Conservation (phyloP, 2,797 vertebrate genomes). For the Echeneis naucrates region DNA sequence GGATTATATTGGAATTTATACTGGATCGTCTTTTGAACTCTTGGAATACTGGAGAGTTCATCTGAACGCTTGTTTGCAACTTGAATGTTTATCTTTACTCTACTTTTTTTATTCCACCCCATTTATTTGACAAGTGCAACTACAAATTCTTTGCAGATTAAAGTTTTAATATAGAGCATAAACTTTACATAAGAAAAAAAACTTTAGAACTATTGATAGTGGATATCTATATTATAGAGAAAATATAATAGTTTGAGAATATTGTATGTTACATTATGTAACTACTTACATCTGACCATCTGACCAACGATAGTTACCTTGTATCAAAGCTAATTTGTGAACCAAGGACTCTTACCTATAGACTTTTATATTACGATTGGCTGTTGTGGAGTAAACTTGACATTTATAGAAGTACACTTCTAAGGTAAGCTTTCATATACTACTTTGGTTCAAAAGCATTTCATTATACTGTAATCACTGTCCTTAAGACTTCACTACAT, state of each 20-base stretch:
- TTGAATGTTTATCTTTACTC: background rate
- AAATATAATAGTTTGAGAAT: no score
- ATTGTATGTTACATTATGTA: background rate
- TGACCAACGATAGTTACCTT: no score
- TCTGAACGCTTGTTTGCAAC: background rate
- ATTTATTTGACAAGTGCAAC: background rate
- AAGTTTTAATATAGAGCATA: background rate
- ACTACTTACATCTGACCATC: no score
- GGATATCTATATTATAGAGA: background rate
- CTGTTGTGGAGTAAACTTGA: no score
- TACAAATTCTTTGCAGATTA: background rate
- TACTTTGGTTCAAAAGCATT: background rate
- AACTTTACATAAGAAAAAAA: background rate
- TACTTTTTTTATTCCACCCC: background rate
- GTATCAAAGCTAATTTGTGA: no score
- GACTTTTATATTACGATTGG: no score
- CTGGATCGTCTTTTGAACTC: background rate
- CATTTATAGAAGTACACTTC: no score
- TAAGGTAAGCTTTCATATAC: no score
- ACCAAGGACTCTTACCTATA: no score
- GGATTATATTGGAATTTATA: background rate
- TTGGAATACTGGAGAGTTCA: no score
- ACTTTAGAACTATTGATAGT: background rate
- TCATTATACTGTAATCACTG: background rate
- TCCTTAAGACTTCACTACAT: background rate